A percentile compares a stretch with the other conserved stretches of the same genome.
Conservation (phyloP, 2,113 vertebrate genomes). For the Silurus meridionalis region DNA sequence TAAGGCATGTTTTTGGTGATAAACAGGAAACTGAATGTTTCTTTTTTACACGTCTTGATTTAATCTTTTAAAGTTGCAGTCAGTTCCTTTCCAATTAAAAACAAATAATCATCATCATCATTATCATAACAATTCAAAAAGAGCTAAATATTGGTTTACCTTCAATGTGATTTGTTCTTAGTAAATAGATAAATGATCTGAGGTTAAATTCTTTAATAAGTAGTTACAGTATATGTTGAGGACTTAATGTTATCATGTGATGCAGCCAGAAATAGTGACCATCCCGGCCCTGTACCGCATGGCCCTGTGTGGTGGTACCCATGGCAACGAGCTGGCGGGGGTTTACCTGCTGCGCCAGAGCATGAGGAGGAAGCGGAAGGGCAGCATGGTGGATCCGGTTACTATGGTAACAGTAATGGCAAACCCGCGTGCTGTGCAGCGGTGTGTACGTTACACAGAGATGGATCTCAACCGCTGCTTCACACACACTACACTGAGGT, state of each 20-base stretch:
- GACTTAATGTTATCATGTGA: slow-evolving; percentile 1
- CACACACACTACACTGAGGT: slow-evolving; percentile 66
- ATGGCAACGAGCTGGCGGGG: slow-evolving; percentile 81
- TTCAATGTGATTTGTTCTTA: not conserved
- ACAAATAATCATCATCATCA: not conserved
- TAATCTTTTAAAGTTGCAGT: not conserved
- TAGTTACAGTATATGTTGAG: not conserved
- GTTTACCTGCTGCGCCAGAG: slow-evolving; percentile 72
- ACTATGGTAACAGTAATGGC: slow-evolving; percentile 61
- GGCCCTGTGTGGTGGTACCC: slow-evolving; percentile 78
- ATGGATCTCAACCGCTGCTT: slow-evolving; percentile 75
- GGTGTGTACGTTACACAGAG: slow-evolving; percentile 67
- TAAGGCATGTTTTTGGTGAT: not conserved
- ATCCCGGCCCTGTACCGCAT: slow-evolving; percentile 68
- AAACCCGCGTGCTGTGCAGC: slow-evolving; percentile 68
- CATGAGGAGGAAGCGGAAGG: slow-evolving; percentile 52
- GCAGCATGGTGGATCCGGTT: slow-evolving; percentile 8
- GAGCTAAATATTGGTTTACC: not conserved
- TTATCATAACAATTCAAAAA: not conserved
- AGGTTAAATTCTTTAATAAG: not conserved
- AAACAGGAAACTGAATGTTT: not conserved
- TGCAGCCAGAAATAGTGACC: slow-evolving; percentile 61
- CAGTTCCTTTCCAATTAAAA: not conserved
- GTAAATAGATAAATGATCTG: not conserved
- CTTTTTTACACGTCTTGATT: not conserved